Conservation (phyloP, 2,113 vertebrate genomes). For the Protobothrops mucrosquamatus region DNA sequence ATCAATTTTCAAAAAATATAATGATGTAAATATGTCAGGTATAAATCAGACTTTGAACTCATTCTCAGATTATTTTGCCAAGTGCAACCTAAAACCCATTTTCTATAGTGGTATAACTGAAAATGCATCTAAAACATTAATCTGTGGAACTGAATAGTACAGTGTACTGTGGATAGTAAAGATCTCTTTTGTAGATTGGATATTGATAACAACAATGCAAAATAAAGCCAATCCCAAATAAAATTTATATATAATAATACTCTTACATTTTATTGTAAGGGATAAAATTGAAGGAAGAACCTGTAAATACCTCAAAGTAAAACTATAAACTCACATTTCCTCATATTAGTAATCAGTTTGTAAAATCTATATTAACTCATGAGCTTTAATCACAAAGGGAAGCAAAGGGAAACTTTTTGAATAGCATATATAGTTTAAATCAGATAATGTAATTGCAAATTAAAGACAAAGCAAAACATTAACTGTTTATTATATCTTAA, state of each 20-base stretch:
- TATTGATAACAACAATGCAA: neutral
- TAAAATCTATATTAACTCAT: neutral
- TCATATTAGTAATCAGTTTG: neutral
- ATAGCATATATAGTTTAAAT: neutral
- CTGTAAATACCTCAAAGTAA: neutral
- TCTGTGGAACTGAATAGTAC: neutral
- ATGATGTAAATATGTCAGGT: slow-evolving; percentile 11
- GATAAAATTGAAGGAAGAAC: neutral
- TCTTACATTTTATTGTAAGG: neutral
- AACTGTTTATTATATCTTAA: neutral
- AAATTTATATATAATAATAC: neutral
- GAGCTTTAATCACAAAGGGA: neutral
- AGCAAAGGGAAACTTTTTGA: neutral
- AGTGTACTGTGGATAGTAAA: neutral
- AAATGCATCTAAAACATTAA: neutral
- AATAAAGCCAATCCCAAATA: neutral
- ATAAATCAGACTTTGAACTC: slow-evolving; percentile 2
- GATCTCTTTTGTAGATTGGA: neutral
- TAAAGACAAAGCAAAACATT: neutral
- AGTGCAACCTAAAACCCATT: neutral
- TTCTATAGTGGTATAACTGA: neutral
- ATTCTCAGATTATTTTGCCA: neutral
- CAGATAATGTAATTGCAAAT: neutral
- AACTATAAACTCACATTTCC: neutral
- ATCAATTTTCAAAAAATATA: neutral